Evolutionary conservation across 2,888 invertebrate species (phyloP).

Genomic region (Brachylomia viminalis): DNA sequence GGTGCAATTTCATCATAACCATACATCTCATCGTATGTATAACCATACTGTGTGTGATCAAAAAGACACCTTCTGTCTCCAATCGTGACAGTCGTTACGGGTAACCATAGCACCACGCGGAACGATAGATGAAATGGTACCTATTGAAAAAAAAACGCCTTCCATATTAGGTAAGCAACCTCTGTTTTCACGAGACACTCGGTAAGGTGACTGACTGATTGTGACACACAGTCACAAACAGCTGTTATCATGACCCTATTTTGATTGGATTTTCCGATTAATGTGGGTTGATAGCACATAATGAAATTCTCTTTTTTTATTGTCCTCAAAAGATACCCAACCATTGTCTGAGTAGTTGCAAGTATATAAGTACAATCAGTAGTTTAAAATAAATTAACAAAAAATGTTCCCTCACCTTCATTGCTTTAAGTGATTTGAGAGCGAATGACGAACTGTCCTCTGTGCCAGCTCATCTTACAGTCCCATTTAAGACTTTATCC

Average conservation of each 20-base stretch:
- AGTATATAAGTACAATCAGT: conserved; percentile 27
- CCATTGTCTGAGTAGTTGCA: conserved; percentile 17
- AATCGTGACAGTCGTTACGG: neutral
- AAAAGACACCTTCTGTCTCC: neutral
- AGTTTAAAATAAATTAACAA: conserved; percentile 56
- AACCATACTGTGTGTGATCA: neutral
- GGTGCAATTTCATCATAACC: neutral
- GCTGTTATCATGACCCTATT: conserved; percentile 25
- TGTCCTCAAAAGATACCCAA: conserved; percentile 13
- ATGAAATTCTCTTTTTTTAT: neutral
- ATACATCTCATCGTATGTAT: neutral
- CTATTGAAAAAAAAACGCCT: no score
- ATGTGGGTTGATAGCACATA: conserved; percentile 1
- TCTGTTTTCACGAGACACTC: no score
- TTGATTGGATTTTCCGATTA: conserved; percentile 38
- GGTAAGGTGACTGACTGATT: neutral
- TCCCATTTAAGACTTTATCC: conserved; percentile 56
- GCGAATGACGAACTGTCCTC: conserved; percentile 63
- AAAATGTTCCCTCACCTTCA: conserved; percentile 74
- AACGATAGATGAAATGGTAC: neutral
- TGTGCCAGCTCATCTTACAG: conserved; percentile 72
- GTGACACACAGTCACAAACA: neutral
- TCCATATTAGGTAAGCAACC: no score
- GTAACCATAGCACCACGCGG: neutral
- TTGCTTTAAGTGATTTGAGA: conserved; percentile 73